Evolutionary conservation across 2,888 invertebrate genomes (phyloP), one percentile per base, ranked within the genome.

Genomic region (Dynastes maya): DNA sequence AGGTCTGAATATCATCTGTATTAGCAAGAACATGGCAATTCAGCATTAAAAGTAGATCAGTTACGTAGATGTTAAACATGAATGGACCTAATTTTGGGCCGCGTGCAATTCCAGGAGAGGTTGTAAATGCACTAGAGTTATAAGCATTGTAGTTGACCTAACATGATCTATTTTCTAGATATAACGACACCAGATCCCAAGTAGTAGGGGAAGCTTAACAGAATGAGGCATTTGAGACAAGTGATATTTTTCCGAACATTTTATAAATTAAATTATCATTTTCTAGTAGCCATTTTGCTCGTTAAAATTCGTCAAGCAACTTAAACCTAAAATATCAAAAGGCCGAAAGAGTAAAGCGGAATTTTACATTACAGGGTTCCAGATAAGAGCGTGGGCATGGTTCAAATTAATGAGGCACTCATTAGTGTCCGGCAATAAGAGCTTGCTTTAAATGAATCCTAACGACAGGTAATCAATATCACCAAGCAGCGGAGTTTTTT

Each of bases 351-450:
- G 22, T 22, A 58, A 58, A 58, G 9, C 55, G n/a, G 22, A 8
- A 58, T 58, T 58, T 58, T 58, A n/a, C 16, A 58, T 58, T 22
- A 8, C 2, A 53, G n/a, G 9, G 5, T 53, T 22, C 5, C 5
- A 22, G 22, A 58, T 58, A 58, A 58, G 16, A 11, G 45, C 45
- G 55, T 58, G 55, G 16, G 55, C 22, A 58, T 22, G 1, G 22
- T 8, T 9, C 55, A 58, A 58, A 58, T 58, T 22, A 58, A 58
- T 22, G 55, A 58, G 55, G 22, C 2, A 8, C 55, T 22, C 55
- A 58, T 58, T 58, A 58, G 55, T 58, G 55, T 58, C 55, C 55
- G 22, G 22, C 55, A 58, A 22, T 58, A 58, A 16, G 55, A 58
- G 55, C 55, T 58, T 58, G 55, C 16, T 45, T 16, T 58, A 22